Conservation (phyloP, 2,113 vertebrate species). For the Serinus canaria region DNA sequence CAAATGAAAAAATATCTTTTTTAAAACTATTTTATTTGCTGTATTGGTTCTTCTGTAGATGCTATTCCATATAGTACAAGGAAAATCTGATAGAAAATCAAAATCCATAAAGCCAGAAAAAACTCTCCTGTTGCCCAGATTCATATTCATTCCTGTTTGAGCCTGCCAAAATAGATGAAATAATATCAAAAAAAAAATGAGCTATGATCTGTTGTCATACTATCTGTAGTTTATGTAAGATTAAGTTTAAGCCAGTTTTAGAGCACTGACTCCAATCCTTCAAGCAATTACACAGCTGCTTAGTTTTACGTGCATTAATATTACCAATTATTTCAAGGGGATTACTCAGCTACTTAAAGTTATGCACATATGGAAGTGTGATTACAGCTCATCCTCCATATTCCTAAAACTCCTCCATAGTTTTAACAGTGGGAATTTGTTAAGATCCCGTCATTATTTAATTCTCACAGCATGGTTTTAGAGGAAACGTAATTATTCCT, state of each 20-base stretch:
- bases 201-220: background rate
- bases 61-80: background rate
- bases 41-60: background rate
- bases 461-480: constrained; percentile 19
- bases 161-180: background rate
- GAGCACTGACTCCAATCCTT: background rate
- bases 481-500: constrained; percentile 13
- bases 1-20: background rate
- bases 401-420: background rate
- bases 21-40: background rate
- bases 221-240: background rate
- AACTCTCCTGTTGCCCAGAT: background rate
- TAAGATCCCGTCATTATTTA: constrained; percentile 13
- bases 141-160: background rate
- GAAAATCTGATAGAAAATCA: background rate
- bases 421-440: constrained; percentile 9
- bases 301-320: background rate
- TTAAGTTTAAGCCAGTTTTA: background rate
- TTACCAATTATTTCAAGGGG: constrained; percentile 21
- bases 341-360: constrained; percentile 25
- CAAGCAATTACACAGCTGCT: constrained; percentile 24
- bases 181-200: background rate
- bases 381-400: background rate
- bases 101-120: background rate
- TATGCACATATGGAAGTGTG: background rate